Conservation (phyloP, 2,888 invertebrate genomes). For the Tachina lurida region DNA sequence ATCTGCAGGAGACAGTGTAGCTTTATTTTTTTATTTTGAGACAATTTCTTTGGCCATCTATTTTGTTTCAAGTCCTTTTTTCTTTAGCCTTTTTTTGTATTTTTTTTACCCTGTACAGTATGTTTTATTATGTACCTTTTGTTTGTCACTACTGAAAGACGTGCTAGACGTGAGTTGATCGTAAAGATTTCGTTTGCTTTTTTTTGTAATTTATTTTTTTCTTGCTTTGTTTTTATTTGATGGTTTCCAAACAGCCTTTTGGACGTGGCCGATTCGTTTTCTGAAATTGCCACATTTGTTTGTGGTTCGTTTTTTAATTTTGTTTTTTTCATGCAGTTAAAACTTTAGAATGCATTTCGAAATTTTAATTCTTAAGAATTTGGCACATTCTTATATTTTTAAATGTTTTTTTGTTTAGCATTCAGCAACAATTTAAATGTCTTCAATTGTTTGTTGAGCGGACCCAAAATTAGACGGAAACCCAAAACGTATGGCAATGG, state of each 20-base stretch:
- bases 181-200: slow-evolving; percentile 69
- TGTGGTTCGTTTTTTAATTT: slow-evolving; percentile 5
- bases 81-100: background rate
- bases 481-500: slow-evolving; percentile 26
- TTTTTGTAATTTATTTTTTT: background rate
- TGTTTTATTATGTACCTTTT: slow-evolving; percentile 48
- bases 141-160: slow-evolving; percentile 66
- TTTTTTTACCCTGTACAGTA: slow-evolving; percentile 18
- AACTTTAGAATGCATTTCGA: slow-evolving; percentile 64
- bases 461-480: slow-evolving; percentile 37
- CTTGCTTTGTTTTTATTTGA: slow-evolving; percentile 14
- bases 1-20: slow-evolving; percentile 30
- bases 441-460: slow-evolving; percentile 45
- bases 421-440: slow-evolving; percentile 64
- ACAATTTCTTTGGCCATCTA: slow-evolving; percentile 47
- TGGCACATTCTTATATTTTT: slow-evolving; percentile 66
- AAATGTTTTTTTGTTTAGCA: slow-evolving; percentile 17
- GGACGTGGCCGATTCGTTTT: slow-evolving; percentile 37
- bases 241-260: slow-evolving; percentile 36
- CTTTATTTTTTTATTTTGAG: background rate
- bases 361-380: slow-evolving; percentile 71
- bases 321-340: slow-evolving; percentile 23
- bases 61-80: slow-evolving; percentile 24
- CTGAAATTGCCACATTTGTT: slow-evolving; percentile 50
- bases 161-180: slow-evolving; percentile 72